A percentile compares a stretch with the other conserved stretches of the same genome.
These are phyloP conservation scores for Diabrotica balteata DNA, from an alignment of 2,888 invertebrate species.

Conservation along the genomic window DNA sequence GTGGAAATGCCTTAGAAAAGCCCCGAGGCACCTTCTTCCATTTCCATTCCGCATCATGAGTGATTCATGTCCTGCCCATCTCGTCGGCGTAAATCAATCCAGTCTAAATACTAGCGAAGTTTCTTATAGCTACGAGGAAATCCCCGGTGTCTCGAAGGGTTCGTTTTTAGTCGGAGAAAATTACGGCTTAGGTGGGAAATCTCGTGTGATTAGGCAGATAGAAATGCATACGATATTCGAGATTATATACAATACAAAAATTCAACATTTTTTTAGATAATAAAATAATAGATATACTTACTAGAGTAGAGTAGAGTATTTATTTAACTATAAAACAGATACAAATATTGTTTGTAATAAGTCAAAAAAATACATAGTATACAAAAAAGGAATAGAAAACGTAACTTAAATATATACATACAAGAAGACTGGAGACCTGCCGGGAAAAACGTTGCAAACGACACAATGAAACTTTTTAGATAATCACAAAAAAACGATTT, in stretches of 20 bases:
- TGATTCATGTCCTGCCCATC: constrained; percentile 38
- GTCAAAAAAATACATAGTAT: too few relatives aligned
- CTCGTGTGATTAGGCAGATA: neutral
- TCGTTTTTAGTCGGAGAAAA: constrained; percentile 17
- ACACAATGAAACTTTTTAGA: too few relatives aligned
- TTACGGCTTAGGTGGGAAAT: constrained; percentile 14
- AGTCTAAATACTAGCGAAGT: constrained; percentile 39
- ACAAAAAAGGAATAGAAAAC: too few relatives aligned
- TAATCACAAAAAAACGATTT: too few relatives aligned
- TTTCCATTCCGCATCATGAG: constrained; percentile 33
- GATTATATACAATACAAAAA: neutral
- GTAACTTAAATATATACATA: too few relatives aligned
- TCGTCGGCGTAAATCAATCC: constrained; percentile 40
- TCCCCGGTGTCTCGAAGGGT: constrained; percentile 23
- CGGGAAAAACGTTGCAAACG: too few relatives aligned
- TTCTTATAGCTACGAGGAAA: constrained; percentile 34
- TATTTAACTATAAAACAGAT: too few relatives aligned
- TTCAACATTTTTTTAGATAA: neutral
- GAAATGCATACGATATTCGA: too few relatives aligned
- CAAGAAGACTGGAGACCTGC: too few relatives aligned
- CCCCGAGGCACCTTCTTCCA: constrained; percentile 10
- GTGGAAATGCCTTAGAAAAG: constrained; percentile 28
- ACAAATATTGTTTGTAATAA: too few relatives aligned
- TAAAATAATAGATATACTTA: too few relatives aligned
- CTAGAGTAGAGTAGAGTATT: too few relatives aligned